These are phyloP conservation scores for Varanus komodoensis DNA, from an alignment of 2,113 vertebrate species.

Conservation along the genomic window DNA sequence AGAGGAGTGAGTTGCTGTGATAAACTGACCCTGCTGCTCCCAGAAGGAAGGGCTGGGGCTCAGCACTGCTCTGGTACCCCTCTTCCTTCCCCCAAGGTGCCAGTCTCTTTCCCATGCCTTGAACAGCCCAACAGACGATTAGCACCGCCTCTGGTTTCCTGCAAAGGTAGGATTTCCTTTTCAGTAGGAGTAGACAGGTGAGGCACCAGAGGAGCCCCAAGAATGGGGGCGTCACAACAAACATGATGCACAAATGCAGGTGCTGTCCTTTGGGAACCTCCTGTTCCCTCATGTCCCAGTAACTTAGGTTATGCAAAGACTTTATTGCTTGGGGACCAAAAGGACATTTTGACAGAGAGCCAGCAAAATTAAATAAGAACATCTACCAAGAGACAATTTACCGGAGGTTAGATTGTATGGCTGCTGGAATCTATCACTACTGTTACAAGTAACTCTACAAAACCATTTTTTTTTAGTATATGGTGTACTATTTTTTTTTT, in stretches of 20 bases:
- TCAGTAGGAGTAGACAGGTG: not conserved
- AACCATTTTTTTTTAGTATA: too few relatives aligned
- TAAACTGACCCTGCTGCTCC: not conserved
- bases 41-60: not conserved
- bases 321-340: not conserved
- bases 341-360: not conserved
- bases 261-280: not conserved
- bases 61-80: not conserved
- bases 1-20: not conserved
- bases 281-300: not conserved
- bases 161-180: not conserved
- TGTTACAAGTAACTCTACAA: too few relatives aligned
- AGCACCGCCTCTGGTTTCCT: not conserved
- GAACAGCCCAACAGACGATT: not conserved
- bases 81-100: too few relatives aligned
- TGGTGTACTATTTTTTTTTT: not conserved
- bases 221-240: not conserved
- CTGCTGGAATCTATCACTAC: not conserved
- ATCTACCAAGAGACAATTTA: not conserved
- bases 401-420: not conserved
- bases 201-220: fast-evolving
- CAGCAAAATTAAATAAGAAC: not conserved
- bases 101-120: not conserved
- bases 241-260: not conserved
- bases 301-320: not conserved